Evolutionary conservation across 2,113 vertebrate genomes (phyloP), one percentile per base, ranked within the genome.

Genomic region (Phodopus roborovskii): DNA sequence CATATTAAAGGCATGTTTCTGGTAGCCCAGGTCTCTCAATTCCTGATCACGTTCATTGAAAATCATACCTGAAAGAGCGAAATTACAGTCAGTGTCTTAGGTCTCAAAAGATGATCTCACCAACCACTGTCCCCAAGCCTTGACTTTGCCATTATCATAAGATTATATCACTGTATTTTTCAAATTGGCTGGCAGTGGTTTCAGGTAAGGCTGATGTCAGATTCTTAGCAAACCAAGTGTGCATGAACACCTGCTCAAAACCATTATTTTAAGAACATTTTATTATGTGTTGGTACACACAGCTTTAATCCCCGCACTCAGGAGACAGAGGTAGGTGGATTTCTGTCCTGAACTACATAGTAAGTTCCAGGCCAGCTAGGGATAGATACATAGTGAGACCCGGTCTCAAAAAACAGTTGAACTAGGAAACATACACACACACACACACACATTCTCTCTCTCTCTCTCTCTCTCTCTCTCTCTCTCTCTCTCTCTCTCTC

Each of bases 1-100:
- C 97, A 99, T 98, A 91, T 99, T 99, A 97, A 99, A 99, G 96
- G 99, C 99, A 77, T 99, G 99, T 19, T 99, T 99, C 98, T 99
- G 99, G 97, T 99, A 99, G 4, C 99, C 99, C 58, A 98, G 92
- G 95, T 99, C 99, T 95, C 99, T 98, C 75, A 99, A 94, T 95
- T 99, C 98, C 97, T 99, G 99, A 78, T 99, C 99, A 0, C 97
- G 98, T 94, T 99, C 99, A 88, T 99, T 99, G 95, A 99, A 99
- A 96, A 99, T 99, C 99, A 99, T 99, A 91, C 99, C 99, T 99
- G 97, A 2, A 97, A 97, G 53, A 97, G 77, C 30, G 3, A 24
- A 0, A 1, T 28, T 60, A 84, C 58, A 66, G 88, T 97, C 89
- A 98, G 50, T 66, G 60, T 83, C 75, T 5, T 33, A 20, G 30